phyloP scores from a whole-genome alignment of 1,140 invertebrate species.

The Lasaia peninsularis region DNA sequence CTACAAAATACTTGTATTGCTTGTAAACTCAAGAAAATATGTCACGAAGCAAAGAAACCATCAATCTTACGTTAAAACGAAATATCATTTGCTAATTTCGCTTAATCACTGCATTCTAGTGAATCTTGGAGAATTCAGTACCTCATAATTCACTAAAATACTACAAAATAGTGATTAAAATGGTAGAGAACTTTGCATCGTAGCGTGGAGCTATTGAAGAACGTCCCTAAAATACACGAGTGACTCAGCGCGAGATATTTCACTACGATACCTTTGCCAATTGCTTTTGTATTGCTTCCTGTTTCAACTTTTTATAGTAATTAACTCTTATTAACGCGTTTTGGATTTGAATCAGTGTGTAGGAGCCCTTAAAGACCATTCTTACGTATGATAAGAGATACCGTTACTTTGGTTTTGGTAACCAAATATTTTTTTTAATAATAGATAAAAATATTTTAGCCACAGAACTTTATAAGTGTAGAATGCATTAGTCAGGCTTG shows the following conservation, averaged over 20 bases:
- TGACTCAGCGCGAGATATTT: slow-evolving; percentile 62
- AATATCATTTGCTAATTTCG: slow-evolving; percentile 7
- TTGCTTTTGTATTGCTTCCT: slow-evolving; percentile 71
- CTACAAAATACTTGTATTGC: not conserved
- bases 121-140: slow-evolving; percentile 8
- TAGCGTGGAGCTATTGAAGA: slow-evolving; percentile 25
- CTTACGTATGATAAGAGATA: no score
- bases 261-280: slow-evolving; percentile 68
- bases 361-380: no score
- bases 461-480: no score
- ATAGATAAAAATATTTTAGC: no score
- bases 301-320: slow-evolving; percentile 32
- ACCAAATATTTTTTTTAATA: no score
- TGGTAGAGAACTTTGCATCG: slow-evolving; percentile 17
- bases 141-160: slow-evolving; percentile 11
- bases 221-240: slow-evolving; percentile 54
- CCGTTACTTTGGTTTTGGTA: no score
- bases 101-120: slow-evolving; percentile 6
- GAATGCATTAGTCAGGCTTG: no score
- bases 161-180: slow-evolving; percentile 20
- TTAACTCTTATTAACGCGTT: slow-evolving; percentile 13
- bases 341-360: no score
- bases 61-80: not conserved
- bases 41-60: slow-evolving; percentile 10
- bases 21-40: not conserved